Conservation (phyloP, 2,888 invertebrate genomes). For the Steinernema carpocapsae region DNA sequence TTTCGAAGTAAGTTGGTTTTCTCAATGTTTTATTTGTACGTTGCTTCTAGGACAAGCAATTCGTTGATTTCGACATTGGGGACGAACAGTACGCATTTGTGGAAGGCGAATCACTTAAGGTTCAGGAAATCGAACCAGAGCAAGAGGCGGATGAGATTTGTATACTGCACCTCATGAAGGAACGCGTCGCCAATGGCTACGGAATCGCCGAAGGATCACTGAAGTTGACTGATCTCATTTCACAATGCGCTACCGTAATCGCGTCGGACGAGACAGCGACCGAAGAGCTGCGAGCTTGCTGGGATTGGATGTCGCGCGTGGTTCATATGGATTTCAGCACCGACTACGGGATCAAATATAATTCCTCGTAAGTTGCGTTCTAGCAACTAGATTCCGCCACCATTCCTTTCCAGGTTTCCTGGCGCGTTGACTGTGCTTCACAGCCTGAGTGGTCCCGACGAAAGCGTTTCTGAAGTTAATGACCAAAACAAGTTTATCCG, state of each 20-base stretch:
- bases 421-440: constrained; percentile 4
- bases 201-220: constrained; percentile 18
- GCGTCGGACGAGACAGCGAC: background rate
- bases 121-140: background rate
- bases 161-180: background rate
- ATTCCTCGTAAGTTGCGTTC: background rate
- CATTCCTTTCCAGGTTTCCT: constrained; percentile 2
- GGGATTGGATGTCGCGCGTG: constrained; percentile 18
- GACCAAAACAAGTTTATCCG: constrained; percentile 15
- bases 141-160: background rate
- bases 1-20: background rate
- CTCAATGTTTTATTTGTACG: background rate
- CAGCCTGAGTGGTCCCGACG: background rate
- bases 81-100: background rate
- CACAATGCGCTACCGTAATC: constrained; percentile 23
- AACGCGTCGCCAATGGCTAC: constrained; percentile 9
- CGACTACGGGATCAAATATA: background rate
- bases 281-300: background rate
- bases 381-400: background rate
- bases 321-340: constrained; percentile 20
- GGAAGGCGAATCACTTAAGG: background rate
- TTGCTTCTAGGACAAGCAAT: background rate
- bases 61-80: background rate
- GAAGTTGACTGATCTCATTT: constrained; percentile 21
- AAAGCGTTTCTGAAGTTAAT: background rate